Base-by-base conservation (phyloP, 2,113 vertebrate species). In the Istiophorus platypterus region DNA sequence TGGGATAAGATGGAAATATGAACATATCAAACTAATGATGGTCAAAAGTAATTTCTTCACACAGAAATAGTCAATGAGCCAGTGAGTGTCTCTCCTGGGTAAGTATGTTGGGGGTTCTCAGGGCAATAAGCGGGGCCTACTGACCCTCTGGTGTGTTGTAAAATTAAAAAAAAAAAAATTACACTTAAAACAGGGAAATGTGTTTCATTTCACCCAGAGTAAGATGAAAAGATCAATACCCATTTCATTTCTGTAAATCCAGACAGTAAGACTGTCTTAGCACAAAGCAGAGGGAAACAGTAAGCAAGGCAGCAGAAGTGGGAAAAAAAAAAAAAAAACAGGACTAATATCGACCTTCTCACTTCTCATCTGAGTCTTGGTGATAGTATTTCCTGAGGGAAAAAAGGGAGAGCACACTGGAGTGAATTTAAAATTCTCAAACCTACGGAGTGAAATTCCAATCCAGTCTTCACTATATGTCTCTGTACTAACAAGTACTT, bases 361-460 rank as follows among this genome's bases (percentile, higher is more conserved):
- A 34, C 49, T 59, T 79, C 67, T 59, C 20, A 31, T 45, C 39
- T 24, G 20, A 49, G 45, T 63, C 34, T 58, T 54, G n/a, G 22
- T 67, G 52, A 65, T 7, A 49, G 24, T 31, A 27, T 52, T 63
- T 77, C 68, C 78, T 78, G 18, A 56, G 42, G 15, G 11, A 47
- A 58, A 20, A 34, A 31, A 17, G 22, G 18, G 7, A 57, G 31
- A 31, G 29, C 26, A 26, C 26, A 57, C 2, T 17, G 18, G 14
- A 31, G 2, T 42, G 31, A 61, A 45, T 17, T 66, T 51, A 75
- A 67, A 61, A 51, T 5, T 29, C 5, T 78, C 54, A 17, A 29
- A 78, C 51, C 65, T 70, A 13, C 81, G 47, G 54, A 57, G 45
- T 22, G 51, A 49, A 31, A 68, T 37, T 69, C 34, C 3, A 67